These are phyloP conservation scores for Ischnura elegans DNA, from an alignment of 2,888 invertebrate genomes.

Conservation along the genomic window DNA sequence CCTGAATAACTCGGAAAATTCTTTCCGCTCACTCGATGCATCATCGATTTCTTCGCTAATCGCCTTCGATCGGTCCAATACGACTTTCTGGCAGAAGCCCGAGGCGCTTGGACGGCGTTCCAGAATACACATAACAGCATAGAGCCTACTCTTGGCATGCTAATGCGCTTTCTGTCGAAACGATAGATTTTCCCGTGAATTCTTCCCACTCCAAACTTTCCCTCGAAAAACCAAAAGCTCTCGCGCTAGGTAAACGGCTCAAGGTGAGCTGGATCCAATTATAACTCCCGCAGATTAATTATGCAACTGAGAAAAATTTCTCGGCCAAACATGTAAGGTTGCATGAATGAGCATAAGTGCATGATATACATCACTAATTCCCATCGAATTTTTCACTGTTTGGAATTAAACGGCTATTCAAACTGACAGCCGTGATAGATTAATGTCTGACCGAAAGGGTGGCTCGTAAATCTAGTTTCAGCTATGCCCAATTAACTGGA, in stretches of 20 bases:
- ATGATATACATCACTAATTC: no score
- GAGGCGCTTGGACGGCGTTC: neutral
- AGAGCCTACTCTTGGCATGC: neutral
- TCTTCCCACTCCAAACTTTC: neutral
- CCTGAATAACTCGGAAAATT: neutral
- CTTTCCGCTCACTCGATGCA: neutral
- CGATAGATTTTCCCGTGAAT: constrained; percentile 17
- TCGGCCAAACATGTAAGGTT: no score
- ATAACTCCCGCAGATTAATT: neutral
- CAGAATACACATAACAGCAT: neutral
- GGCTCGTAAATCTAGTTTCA: no score
- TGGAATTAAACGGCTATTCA: no score
- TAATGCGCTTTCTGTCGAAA: constrained; percentile 14
- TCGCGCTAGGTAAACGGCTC: neutral
- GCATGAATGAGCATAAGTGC: no score
- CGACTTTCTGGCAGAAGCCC: neutral
- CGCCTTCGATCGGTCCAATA: neutral
- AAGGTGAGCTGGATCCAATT: constrained; percentile 14
- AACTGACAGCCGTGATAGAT: no score
- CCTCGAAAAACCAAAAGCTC: no score
- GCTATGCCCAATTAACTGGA: no score
- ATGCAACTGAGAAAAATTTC: neutral
- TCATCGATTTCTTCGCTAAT: neutral
- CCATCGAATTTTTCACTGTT: no score
- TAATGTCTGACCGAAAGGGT: no score